Conservation (phyloP, 2,888 invertebrate species). For the Orthonevra nobilis region DNA sequence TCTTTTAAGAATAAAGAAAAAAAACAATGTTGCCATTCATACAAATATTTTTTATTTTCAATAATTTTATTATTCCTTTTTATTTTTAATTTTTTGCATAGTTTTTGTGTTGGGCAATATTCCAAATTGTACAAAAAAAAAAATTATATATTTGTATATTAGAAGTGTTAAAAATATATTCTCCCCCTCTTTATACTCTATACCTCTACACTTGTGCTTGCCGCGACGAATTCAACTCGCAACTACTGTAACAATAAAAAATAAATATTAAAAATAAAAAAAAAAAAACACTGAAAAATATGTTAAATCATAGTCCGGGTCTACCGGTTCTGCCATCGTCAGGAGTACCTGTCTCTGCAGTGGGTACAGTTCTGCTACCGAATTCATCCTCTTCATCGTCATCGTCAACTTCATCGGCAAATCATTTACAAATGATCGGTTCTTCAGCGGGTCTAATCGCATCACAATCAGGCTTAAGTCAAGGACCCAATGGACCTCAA, state of each 20-base stretch:
- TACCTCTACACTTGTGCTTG: constrained; percentile 62
- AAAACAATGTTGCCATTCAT: constrained; percentile 20
- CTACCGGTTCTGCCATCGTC: constrained; percentile 71
- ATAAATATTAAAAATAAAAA: constrained; percentile 18
- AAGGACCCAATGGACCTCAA: constrained; percentile 76
- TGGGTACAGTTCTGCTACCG: constrained; percentile 78
- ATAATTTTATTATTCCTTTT: too few relatives aligned
- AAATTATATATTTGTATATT: constrained; percentile 45
- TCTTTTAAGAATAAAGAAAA: constrained; percentile 50
- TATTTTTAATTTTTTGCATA: constrained; percentile 16
- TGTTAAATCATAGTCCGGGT: constrained; percentile 72
- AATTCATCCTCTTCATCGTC: constrained; percentile 78
- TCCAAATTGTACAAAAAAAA: constrained; percentile 48
- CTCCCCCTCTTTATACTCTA: constrained; percentile 69
- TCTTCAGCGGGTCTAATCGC: constrained; percentile 57
- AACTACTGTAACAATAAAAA: constrained; percentile 28
- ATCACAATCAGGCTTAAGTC: constrained; percentile 60
- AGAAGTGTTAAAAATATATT: constrained; percentile 59
- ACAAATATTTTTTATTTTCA: constrained; percentile 17
- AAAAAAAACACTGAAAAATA: constrained; percentile 12
- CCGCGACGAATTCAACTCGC: constrained; percentile 52
- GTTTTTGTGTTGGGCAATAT: constrained; percentile 24
- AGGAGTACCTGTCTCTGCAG: constrained; percentile 77
- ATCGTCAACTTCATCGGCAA: constrained; percentile 77
- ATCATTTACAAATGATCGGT: constrained; percentile 76